These are phyloP conservation scores for Dermochelys coriacea DNA, from an alignment of 2,797 vertebrate genomes.

Conservation along the genomic window DNA sequence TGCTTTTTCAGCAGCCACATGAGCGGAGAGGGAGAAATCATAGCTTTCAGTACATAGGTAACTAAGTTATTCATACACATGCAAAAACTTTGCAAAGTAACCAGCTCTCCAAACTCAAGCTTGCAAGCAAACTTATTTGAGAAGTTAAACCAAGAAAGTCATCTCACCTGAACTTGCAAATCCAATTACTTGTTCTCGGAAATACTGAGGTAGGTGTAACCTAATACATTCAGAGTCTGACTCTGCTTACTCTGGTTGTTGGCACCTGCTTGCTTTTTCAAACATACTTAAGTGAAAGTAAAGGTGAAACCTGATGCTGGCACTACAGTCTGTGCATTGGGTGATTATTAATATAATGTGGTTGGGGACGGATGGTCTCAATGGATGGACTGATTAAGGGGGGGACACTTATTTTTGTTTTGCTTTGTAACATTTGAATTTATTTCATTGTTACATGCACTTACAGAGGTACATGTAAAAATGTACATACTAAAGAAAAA, in stretches of 20 bases:
- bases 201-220: conserved; percentile 50
- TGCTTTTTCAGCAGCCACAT: not conserved
- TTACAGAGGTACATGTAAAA: not conserved
- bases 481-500: not conserved
- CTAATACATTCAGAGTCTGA: conserved; percentile 14
- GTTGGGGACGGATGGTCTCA: not conserved
- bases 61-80: not conserved
- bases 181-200: conserved; percentile 33
- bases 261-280: conserved; percentile 41
- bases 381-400: not conserved
- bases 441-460: not conserved
- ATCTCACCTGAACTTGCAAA: conserved; percentile 11
- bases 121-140: not conserved
- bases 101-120: not conserved
- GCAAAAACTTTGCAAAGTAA: not conserved
- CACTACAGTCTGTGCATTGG: not conserved
- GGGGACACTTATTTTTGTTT: not conserved
- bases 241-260: not conserved
- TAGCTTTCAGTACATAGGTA: not conserved
- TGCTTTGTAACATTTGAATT: not conserved
- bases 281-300: conserved; percentile 13
- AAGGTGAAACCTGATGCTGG: not conserved
- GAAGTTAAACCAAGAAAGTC: not conserved
- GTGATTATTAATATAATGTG: not conserved
- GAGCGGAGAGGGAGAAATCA: not conserved